phyloP scores from a whole-genome alignment of 2,113 vertebrate species.

The Eudyptes chrysolophus region DNA sequence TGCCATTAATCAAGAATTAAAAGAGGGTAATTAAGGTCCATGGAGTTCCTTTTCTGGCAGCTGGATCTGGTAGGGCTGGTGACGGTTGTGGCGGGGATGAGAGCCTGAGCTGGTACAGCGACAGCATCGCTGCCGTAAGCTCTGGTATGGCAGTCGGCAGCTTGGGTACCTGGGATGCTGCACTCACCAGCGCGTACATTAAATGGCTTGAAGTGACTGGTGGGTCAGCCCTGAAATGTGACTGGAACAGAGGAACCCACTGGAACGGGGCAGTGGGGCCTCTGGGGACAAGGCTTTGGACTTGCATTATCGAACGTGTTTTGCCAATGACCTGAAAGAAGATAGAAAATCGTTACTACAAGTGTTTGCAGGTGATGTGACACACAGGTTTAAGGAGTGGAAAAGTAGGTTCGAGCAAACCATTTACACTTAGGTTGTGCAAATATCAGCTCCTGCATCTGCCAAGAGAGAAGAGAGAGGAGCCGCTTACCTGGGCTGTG shows the following conservation, averaged over 20 bases:
- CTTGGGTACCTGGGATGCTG: not conserved
- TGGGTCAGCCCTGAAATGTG: not conserved
- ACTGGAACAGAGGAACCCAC: not conserved
- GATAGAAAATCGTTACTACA: accelerated
- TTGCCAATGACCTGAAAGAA: not conserved
- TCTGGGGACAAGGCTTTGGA: too few species aligned
- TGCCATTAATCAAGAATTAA: not conserved
- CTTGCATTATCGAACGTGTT: accelerated
- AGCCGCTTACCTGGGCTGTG: not conserved
- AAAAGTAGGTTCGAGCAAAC: accelerated
- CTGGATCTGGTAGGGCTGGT: not conserved
- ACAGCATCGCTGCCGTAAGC: not conserved
- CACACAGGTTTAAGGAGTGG: too few species aligned
- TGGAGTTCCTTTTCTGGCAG: not conserved
- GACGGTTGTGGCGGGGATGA: accelerated
- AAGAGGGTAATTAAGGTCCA: not conserved
- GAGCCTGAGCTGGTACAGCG: accelerated
- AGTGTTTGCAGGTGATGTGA: not conserved
- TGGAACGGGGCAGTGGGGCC: accelerated
- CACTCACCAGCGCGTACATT: accelerated
- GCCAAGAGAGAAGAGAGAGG: not conserved
- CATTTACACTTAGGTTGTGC: accelerated
- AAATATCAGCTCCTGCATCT: not conserved
- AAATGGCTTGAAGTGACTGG: too few species aligned
- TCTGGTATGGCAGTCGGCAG: accelerated